Conservation (phyloP, 2,113 vertebrate species). For the Notarius quadriscutis region DNA sequence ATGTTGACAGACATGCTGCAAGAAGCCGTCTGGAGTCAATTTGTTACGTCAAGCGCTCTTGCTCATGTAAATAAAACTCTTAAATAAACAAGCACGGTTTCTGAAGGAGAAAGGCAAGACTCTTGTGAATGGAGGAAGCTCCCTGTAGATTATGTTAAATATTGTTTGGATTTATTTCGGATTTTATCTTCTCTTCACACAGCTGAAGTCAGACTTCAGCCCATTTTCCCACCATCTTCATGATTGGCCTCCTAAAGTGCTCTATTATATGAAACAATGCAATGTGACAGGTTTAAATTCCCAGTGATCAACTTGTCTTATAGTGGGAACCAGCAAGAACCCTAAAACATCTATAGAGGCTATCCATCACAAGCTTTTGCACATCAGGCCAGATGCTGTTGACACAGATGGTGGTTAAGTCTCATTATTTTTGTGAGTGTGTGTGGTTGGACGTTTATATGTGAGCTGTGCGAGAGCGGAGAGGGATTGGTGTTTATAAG, state of each 20-base stretch:
- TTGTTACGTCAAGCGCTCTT: slow-evolving; percentile 71
- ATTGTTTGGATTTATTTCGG: slow-evolving; percentile 30
- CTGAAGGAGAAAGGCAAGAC: slow-evolving; percentile 48
- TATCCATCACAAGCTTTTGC: slow-evolving; percentile 49
- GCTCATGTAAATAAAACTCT: slow-evolving; percentile 75
- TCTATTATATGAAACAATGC: slow-evolving; percentile 35
- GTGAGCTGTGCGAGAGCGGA: slow-evolving; percentile 47
- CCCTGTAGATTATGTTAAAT: slow-evolving; percentile 41
- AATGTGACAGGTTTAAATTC: slow-evolving; percentile 43
- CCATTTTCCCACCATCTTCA: slow-evolving; percentile 23
- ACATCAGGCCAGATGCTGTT: slow-evolving; percentile 65
- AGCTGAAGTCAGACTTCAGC: slow-evolving; percentile 21
- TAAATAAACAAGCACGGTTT: slow-evolving; percentile 73
- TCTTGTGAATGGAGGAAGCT: slow-evolving; percentile 52
- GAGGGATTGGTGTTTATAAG: slow-evolving; percentile 67
- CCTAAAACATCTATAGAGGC: slow-evolving; percentile 34
- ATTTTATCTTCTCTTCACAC: slow-evolving; percentile 16
- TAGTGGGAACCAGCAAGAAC: slow-evolving; percentile 35
- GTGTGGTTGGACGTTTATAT: slow-evolving; percentile 62
- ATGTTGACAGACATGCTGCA: slow-evolving; percentile 74
- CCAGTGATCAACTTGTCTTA: slow-evolving; percentile 31
- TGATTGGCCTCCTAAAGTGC: slow-evolving; percentile 6
- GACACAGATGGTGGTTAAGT: slow-evolving; percentile 73
- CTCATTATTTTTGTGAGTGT: slow-evolving; percentile 72
- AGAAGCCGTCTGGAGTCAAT: slow-evolving; percentile 77